These are phyloP conservation scores for Tiliacea aurago DNA, from an alignment of 2,888 invertebrate species.

Conservation along the genomic window DNA sequence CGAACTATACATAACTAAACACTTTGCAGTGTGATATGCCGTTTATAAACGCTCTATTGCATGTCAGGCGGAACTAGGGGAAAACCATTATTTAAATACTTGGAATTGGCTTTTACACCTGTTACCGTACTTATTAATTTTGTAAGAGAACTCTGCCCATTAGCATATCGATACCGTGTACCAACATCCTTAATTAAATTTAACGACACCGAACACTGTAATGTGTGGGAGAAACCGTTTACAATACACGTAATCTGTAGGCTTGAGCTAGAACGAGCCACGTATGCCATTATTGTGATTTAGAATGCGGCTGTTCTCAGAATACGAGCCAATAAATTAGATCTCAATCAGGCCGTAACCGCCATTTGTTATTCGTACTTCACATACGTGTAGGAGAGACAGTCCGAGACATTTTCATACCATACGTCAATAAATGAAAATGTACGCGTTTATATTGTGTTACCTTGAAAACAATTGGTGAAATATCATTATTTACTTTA, in stretches of 20 bases:
- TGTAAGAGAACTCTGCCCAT: slow-evolving; percentile 22
- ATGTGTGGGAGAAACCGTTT: slow-evolving; percentile 72
- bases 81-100: slow-evolving; percentile 24
- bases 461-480: slow-evolving; percentile 26
- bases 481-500: slow-evolving; percentile 20
- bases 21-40: background rate
- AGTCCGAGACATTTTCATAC: slow-evolving; percentile 58
- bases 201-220: slow-evolving; percentile 67
- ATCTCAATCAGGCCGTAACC: slow-evolving; percentile 88
- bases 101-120: slow-evolving; percentile 12
- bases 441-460: slow-evolving; percentile 14
- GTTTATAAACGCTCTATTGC: background rate
- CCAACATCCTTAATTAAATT: slow-evolving; percentile 69
- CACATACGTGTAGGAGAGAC: slow-evolving; percentile 68
- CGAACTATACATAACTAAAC: background rate
- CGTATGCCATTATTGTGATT: slow-evolving; percentile 87
- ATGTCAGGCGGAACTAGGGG: background rate
- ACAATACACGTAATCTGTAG: slow-evolving; percentile 80
- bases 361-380: slow-evolving; percentile 84
- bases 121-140: slow-evolving; percentile 48
- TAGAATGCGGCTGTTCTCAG: slow-evolving; percentile 84
- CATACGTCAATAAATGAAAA: slow-evolving; percentile 55
- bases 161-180: slow-evolving; percentile 52
- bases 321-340: slow-evolving; percentile 88
- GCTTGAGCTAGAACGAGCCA: slow-evolving; percentile 77